Base-by-base conservation (phyloP, 2,113 vertebrate species). In the Leuciscus idus region DNA sequence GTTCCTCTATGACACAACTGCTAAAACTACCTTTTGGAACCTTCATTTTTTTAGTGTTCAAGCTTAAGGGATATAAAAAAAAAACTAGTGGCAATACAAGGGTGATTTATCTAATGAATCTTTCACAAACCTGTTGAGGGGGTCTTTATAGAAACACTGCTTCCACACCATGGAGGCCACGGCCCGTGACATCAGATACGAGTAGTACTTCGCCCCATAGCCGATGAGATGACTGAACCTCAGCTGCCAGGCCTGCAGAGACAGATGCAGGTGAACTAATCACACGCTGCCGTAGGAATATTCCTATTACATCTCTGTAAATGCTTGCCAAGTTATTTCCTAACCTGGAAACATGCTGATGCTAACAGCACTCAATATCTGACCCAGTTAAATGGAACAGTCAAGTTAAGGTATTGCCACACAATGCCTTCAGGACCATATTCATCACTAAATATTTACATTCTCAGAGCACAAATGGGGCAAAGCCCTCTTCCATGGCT, bases 121-220 rank as follows among this genome's bases (percentile, higher is more conserved):
- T 39, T 50, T 26, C 62, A 52, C 84, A 72, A 64, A 99, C 98
- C 98, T 97, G 93, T 97, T 96, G 79, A 99, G 95, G 0, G 98
- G 98, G 85, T 99, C 96, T 90, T 95, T 95, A 80, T 95, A 86
- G 90, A 99, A 99, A 88, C 98, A 99, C 76, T 98, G 96, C 70
- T 95, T 98, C 98, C 98, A 99, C 84, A 99, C 95, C 97, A 99
- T 98, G 19, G 97, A 98, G 0, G 98, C 98, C 66, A 99, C 97
- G 0, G 98, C 98, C n/a, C 98, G 91, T 87, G 98, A 99, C 98
- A 99, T 96, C 89, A 99, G 96, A 92, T 99, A 99, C 33, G 98
- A 99, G 90, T 99, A 99, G 57, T 99, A 99, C 83, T 98, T 99
- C 87, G 98, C 98, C n/a, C 98, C 97, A 0, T 99, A 99, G 77